phyloP scores from a whole-genome alignment of 1,140 invertebrate species.

The Eriocheir sinensis region DNA sequence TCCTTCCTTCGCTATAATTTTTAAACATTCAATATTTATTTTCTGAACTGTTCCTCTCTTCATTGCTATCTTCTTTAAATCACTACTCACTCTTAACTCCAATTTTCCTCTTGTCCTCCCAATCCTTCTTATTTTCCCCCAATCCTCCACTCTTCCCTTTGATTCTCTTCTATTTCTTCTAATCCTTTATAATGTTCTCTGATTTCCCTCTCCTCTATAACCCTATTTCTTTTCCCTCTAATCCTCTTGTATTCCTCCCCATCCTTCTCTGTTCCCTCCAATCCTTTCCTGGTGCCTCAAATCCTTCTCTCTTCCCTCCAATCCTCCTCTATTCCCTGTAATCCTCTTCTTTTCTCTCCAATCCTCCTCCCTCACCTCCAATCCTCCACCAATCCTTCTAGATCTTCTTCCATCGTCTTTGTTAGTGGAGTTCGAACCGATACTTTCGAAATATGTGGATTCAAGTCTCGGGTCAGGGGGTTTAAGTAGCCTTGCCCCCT shows the following conservation, averaged over 20 bases:
- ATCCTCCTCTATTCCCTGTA: not conserved
- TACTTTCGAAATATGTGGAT: slow-evolving; percentile 3
- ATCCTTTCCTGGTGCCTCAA: too few species aligned
- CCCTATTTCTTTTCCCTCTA: too few species aligned
- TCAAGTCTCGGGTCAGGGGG: not conserved
- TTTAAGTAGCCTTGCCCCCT: not conserved
- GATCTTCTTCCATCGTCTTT: too few species aligned
- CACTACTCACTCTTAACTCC: not conserved
- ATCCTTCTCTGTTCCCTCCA: too few species aligned
- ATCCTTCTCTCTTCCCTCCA: not conserved
- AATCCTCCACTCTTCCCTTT: not conserved
- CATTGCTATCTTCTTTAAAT: not conserved
- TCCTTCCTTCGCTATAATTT: not conserved
- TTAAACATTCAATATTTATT: not conserved
- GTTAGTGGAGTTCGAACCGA: not conserved
- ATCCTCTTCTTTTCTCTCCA: not conserved
- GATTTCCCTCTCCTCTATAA: too few species aligned
- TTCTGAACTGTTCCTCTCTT: not conserved
- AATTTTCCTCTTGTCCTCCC: not conserved
- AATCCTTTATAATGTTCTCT: not conserved
- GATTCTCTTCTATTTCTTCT: not conserved
- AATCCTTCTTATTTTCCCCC: not conserved
- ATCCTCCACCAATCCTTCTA: too few species aligned
- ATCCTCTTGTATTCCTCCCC: not conserved
- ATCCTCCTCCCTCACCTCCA: not conserved